Evolutionary conservation across 2,113 vertebrate species (phyloP), one percentile per base, ranked within the genome.

Genomic region (Eclectus roratus): DNA sequence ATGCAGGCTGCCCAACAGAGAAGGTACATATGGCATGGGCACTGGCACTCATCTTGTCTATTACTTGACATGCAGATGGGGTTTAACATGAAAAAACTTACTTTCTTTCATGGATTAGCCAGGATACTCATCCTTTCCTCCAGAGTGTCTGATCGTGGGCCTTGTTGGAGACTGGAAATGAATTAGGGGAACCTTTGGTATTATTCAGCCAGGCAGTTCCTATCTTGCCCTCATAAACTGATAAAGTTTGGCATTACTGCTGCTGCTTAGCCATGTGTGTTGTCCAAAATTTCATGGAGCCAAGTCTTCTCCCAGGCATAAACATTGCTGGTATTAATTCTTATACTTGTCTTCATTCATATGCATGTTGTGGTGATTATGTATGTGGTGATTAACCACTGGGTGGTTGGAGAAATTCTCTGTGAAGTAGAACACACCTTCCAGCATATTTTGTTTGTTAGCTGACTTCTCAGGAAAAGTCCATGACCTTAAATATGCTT

Each of bases 391-490:
- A 47, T 47, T 47, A 47, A 47, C 46, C 46, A 47, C 17, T 73
- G 4, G 27, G 43, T 43, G n/a, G 19, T 7, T 56, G 35, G 12
- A 76, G 39, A 64, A 83, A 60, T 60, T 39, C 7, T 91, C 17
- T 16, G 0, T 1, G 0, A 15, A 68, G 25, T 18, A 43, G 52
- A 81, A 41, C 0, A 0, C 3, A 37, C 5, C 56, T 63, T n/a
- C 17, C 19, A 64, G 20, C 2, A 2, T 27, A 41, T 86, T 87
- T 63, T 72, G 7, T 44, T 39, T 16, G 12, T 60, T 65, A 65
- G 18, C 12, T 78, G 46, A 21, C 10, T 28, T 92, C 25, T 79
- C 19, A 23, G 61, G 44, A 71, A 46, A 63, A 44, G 19, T 39
- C 69, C 24, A 5, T 64, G 14, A n/a, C 61, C 8, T 82, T 69